Evolutionary conservation across 2,888 invertebrate species (phyloP).

Genomic region (Cremastinae sp.): DNA sequence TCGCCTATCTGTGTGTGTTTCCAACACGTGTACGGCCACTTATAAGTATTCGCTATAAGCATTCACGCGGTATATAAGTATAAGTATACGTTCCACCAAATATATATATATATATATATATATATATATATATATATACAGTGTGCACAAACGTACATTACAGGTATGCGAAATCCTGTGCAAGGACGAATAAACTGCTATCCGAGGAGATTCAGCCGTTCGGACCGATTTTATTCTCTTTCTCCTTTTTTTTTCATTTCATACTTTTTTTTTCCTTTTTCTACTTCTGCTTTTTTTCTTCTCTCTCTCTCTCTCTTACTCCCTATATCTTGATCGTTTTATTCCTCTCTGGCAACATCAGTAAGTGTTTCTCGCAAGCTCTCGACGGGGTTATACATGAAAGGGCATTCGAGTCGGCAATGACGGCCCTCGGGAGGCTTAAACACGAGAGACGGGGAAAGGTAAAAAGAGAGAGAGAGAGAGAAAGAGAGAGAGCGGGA

Average conservation of each 20-base stretch:
- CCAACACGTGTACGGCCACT: conserved; percentile 40
- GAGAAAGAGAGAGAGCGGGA: conserved; percentile 66
- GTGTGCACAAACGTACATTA: no score
- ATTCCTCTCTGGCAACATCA: conserved; percentile 31
- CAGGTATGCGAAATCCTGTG: no score
- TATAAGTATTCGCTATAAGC: no score
- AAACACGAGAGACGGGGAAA: conserved; percentile 61
- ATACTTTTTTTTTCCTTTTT: conserved; percentile 20
- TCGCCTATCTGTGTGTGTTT: conserved; percentile 53
- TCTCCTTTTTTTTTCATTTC: conserved; percentile 24
- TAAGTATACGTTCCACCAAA: no score
- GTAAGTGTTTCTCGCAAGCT: conserved; percentile 56
- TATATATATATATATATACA: not conserved
- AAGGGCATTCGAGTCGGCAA: conserved; percentile 67
- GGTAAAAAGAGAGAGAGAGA: conserved; percentile 49
- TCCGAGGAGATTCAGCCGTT: not conserved
- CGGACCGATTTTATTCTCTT: conserved; percentile 2
- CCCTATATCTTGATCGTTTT: conserved; percentile 1
- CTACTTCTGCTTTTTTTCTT: not conserved
- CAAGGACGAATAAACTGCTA: no score
- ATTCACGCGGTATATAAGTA: no score
- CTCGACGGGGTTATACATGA: conserved; percentile 54
- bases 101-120: conserved; percentile 11
- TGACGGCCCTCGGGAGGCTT: conserved; percentile 73
- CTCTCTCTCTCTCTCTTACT: not conserved